Evolutionary conservation across 37 sponge, comb jelly and placozoan genomes (phyloP).

Genomic region (Sycon ciliatum): DNA sequence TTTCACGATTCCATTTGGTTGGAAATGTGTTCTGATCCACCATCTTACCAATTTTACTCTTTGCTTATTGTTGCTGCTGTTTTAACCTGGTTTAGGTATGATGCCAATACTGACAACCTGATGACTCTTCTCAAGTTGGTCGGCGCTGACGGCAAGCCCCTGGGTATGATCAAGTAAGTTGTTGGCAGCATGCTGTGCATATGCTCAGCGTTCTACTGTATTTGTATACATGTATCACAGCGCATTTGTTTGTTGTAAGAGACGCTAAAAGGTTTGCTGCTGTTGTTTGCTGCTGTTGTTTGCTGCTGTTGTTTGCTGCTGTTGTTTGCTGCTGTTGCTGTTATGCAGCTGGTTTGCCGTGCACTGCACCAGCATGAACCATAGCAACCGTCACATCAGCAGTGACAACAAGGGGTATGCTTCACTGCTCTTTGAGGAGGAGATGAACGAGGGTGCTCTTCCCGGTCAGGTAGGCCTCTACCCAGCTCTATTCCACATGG

Average conservation of each 20-base stretch:
- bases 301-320: no score
- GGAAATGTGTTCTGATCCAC: no score
- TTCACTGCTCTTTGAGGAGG: slow-evolving; percentile 62
- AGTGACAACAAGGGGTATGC: slow-evolving; percentile 91
- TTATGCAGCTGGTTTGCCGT: slow-evolving; percentile 86
- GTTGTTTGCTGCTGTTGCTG: no score
- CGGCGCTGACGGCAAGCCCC: slow-evolving; percentile 29
- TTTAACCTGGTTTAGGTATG: slow-evolving; percentile 10
- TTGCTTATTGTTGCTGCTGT: no score
- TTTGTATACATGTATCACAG: no score
- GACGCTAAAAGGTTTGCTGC: no score
- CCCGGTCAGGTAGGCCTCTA: slow-evolving; percentile 70
- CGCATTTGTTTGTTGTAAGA: no score
- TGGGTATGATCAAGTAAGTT: slow-evolving; percentile 79
- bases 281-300: no score
- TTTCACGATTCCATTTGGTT: no score
- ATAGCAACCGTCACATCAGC: slow-evolving; percentile 76
- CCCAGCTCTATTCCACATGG: no score
- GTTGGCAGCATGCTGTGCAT: no score
- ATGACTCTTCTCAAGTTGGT: slow-evolving; percentile 80
- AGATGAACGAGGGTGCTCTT: slow-evolving; percentile 46
- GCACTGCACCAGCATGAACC: slow-evolving; percentile 92
- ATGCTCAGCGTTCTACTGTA: background rate
- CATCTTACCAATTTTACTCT: no score
- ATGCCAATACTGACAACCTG: slow-evolving; percentile 59